Evolutionary conservation across 2,888 invertebrate species (phyloP).

Genomic region (Mallateleia sp.): DNA sequence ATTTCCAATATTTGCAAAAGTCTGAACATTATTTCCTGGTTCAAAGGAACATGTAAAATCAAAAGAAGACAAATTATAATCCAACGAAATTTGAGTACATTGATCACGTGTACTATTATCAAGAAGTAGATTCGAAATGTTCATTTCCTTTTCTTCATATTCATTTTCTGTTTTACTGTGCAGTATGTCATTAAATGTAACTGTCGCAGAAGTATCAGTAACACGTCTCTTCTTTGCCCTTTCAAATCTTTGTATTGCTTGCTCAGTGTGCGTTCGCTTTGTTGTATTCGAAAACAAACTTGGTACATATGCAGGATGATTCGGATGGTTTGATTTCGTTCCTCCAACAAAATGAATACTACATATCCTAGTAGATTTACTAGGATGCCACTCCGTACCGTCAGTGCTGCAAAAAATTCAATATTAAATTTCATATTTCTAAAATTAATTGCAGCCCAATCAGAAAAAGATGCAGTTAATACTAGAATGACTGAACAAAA

Average conservation of each 20-base stretch:
- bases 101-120: neutral
- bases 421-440: no score
- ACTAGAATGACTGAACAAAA: no score
- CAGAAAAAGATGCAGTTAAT: no score
- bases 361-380: slow-evolving; percentile 55
- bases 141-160: neutral
- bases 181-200: neutral
- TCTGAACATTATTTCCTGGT: slow-evolving; percentile 5
- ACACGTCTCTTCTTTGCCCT: neutral
- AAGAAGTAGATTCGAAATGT: neutral
- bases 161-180: neutral
- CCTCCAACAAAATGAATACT: slow-evolving; percentile 58
- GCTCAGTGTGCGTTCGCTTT: slow-evolving; percentile 5
- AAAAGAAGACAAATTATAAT: neutral
- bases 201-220: neutral
- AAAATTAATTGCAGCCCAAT: no score
- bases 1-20: slow-evolving; percentile 33
- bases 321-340: slow-evolving; percentile 57
- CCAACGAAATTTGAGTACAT: neutral
- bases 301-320: slow-evolving; percentile 66
- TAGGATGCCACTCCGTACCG: slow-evolving; percentile 16
- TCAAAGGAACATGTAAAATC: slow-evolving; percentile 26
- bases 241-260: slow-evolving; percentile 6
- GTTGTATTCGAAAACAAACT: slow-evolving; percentile 48
- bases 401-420: neutral